Evolutionary conservation across 2,888 invertebrate species (phyloP).

Genomic region (Netelia virgata): DNA sequence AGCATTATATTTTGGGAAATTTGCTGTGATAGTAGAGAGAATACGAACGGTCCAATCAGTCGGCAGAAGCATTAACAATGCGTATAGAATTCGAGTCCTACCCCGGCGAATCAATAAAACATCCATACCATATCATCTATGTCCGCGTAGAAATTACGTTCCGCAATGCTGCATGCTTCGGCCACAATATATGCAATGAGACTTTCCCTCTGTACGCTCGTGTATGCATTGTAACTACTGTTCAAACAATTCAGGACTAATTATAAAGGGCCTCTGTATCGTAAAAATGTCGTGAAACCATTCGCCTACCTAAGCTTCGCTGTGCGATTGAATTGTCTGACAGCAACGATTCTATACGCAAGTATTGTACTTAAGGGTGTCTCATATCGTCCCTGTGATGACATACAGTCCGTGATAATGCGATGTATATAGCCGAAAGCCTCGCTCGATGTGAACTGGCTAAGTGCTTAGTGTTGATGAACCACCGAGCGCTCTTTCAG

Average conservation of each 20-base stretch:
- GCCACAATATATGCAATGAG: slow-evolving; percentile 20
- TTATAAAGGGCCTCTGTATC: slow-evolving; percentile 59
- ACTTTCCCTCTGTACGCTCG: background rate
- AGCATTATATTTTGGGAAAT: background rate
- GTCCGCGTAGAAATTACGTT: slow-evolving; percentile 40
- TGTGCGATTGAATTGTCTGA: slow-evolving; percentile 52
- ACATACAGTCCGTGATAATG: slow-evolving; percentile 9
- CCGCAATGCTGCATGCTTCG: background rate
- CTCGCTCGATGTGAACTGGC: background rate
- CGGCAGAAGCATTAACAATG: slow-evolving; percentile 39
- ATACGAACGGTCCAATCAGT: slow-evolving; percentile 43
- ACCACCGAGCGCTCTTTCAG: background rate
- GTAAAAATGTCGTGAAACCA: slow-evolving; percentile 48
- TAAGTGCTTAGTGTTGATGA: background rate
- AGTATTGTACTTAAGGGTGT: slow-evolving; percentile 50
- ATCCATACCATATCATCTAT: slow-evolving; percentile 35
- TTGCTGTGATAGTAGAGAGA: background rate
- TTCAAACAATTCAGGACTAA: slow-evolving; percentile 36
- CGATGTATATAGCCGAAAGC: slow-evolving; percentile 42
- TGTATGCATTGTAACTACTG: slow-evolving; percentile 51
- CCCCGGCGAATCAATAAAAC: slow-evolving; percentile 60
- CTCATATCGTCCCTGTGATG: slow-evolving; percentile 41
- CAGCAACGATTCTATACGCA: slow-evolving; percentile 12
- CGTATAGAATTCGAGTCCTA: slow-evolving; percentile 56
- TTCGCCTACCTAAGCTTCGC: slow-evolving; percentile 54